Conservation (phyloP, 2,113 vertebrate species). For the Fulica atra region DNA sequence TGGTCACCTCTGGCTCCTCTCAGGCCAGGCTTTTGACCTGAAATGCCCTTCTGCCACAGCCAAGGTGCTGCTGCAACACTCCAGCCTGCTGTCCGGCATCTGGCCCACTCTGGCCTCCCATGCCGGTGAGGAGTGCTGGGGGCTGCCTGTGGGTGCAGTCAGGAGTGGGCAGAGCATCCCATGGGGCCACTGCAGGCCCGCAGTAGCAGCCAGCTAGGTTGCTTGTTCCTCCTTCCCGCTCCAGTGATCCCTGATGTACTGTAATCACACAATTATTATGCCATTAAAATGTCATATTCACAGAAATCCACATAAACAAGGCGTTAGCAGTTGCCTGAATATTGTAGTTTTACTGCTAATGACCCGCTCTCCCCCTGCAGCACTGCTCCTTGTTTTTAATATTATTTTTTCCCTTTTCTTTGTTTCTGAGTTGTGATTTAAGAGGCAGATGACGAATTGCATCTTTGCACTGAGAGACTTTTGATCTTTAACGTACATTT, state of each 20-base stretch:
- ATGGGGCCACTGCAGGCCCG: rapidly evolving
- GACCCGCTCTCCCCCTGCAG: constrained; percentile 37
- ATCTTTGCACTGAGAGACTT: constrained; percentile 24
- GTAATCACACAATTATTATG: constrained; percentile 81
- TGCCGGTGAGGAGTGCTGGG: rapidly evolving
- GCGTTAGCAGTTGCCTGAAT: constrained; percentile 76
- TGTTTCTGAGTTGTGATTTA: constrained; percentile 31
- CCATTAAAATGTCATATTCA: constrained; percentile 82
- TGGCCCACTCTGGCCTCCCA: not conserved
- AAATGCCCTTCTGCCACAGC: not conserved
- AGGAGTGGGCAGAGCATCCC: not conserved
- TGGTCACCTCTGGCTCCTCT: rapidly evolving
- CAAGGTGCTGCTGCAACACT: rapidly evolving
- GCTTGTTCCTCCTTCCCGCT: constrained; percentile 34
- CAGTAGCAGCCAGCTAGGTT: not conserved
- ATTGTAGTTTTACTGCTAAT: constrained; percentile 79
- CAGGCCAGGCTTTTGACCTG: not conserved
- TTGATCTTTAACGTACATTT: constrained; percentile 6
- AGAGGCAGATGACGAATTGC: constrained; percentile 21
- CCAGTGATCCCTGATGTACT: constrained; percentile 60
- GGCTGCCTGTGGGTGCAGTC: not conserved
- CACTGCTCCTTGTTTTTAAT: not conserved
- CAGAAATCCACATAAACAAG: constrained; percentile 81
- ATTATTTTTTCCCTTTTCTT: not conserved
- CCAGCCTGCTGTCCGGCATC: rapidly evolving